phyloP scores from a whole-genome alignment of 2,113 vertebrate genomes.

The Caracal caracal region DNA sequence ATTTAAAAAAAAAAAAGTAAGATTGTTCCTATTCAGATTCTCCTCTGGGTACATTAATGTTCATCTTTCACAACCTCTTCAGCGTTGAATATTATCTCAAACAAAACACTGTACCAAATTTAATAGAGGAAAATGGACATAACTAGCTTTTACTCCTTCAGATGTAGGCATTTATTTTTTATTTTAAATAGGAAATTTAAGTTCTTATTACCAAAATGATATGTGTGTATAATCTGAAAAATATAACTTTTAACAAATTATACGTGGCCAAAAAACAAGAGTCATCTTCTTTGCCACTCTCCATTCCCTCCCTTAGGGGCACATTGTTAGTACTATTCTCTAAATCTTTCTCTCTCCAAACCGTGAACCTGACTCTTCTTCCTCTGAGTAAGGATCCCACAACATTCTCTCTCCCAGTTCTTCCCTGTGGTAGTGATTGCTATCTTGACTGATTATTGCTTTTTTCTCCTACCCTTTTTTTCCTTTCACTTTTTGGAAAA shows the following conservation, averaged over 20 bases:
- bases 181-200: neutral
- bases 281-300: no score
- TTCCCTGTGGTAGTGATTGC: neutral
- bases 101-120: neutral
- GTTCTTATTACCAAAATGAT: neutral
- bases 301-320: fast-evolving
- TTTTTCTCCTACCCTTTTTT: neutral
- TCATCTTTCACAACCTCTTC: no score
- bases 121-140: neutral
- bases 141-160: neutral
- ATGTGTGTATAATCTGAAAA: neutral
- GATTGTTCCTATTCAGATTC: neutral
- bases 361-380: no score
- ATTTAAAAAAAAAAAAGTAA: neutral
- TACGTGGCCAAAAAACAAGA: fast-evolving
- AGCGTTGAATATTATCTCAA: neutral
- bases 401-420: neutral
- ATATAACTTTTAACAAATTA: neutral
- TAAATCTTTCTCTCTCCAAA: neutral
- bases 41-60: fast-evolving
- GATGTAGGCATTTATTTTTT: neutral
- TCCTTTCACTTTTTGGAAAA: neutral
- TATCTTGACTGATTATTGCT: neutral
- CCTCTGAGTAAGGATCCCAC: neutral
- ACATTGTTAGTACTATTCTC: no score